Base-by-base conservation (phyloP, 2,113 vertebrate genomes). In the Sisor rabdophorus region DNA sequence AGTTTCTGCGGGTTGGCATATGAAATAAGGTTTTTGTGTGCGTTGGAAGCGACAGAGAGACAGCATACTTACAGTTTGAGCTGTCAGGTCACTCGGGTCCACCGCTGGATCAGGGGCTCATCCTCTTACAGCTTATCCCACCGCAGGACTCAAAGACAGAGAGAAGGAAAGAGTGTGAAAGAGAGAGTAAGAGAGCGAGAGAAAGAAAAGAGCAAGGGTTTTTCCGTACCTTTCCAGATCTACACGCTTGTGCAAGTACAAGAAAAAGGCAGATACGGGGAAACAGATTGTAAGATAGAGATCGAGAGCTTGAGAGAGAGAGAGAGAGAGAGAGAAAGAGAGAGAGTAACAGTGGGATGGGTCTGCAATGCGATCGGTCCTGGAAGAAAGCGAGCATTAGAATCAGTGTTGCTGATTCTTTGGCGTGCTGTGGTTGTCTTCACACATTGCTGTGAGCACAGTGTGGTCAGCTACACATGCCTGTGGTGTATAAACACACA, bases 91-190 rank as follows among this genome's bases (percentile, higher is more conserved):
- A 79, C 72, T 83, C 50, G 71, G 75, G 75, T 85, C 77, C 83
- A 78, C 74, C 54, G 81, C 72, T 80, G 82, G 84, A 80, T 85
- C 82, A 85, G 69, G 73, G 65, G 79, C 73, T 86, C 86, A 84
- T 79, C 80, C 79, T 83, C 83, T 84, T 83, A 72, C 72, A 78
- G 80, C 81, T 77, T 82, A 87, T 85, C 82, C 83, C 80, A 77
- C 81, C 74, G 67, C 54, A 83, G 81, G 76, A 85, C 75, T 81
- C 76, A 77, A 67, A 77, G 67, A 74, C 44, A 75, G 73, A 65
- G 59, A 71, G 65, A 70, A 60, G 61, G 76, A 74, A 63, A 67
- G 75, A 69, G 56, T 47, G 68, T 63, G 72, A 9, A 61, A 70
- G 69, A 71, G 71, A 54, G 69, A 24, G 40, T 71, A 56, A 58